Evolutionary conservation across 30 jellyfish, hydroid and myxozoan genomes (phyloP).

Genomic region (Aurelia aurita complex sp. Pacific): DNA sequence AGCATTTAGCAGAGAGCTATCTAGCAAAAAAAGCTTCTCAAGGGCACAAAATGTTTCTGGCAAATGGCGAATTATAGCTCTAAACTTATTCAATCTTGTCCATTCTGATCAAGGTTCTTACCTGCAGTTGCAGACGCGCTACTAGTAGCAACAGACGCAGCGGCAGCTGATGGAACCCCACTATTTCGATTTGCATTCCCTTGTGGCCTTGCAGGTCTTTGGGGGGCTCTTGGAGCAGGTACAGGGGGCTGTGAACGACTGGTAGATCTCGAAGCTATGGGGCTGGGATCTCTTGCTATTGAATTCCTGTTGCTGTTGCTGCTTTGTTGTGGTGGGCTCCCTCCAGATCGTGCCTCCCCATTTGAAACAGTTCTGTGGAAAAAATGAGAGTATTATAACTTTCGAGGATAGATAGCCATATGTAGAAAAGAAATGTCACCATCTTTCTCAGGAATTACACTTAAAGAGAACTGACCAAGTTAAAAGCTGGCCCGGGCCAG

Average conservation of each 20-base stretch:
- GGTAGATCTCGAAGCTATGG: slow-evolving; percentile 7
- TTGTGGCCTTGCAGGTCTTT: slow-evolving; percentile 1
- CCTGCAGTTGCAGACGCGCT: too few relatives aligned
- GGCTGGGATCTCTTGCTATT: slow-evolving; percentile 10
- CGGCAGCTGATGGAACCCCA: slow-evolving; percentile 18
- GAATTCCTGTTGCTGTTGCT: slow-evolving; percentile 31
- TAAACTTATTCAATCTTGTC: too few relatives aligned
- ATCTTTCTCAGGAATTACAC: too few relatives aligned
- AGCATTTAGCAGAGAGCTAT: too few relatives aligned
- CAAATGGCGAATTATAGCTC: too few relatives aligned
- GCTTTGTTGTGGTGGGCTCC: slow-evolving; percentile 23
- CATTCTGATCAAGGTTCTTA: too few relatives aligned
- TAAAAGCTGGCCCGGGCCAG: too few relatives aligned
- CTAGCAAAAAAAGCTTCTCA: too few relatives aligned
- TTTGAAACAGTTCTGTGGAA: slow-evolving; percentile 5
- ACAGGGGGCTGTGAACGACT: background rate
- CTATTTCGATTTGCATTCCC: background rate
- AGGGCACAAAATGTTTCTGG: too few relatives aligned
- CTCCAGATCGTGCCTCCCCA: slow-evolving; percentile 32
- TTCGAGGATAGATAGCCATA: too few relatives aligned
- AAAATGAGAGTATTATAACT: background rate
- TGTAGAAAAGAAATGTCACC: too few relatives aligned
- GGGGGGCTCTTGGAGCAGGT: background rate
- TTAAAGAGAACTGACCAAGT: too few relatives aligned
- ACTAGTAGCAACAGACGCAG: slow-evolving; percentile 10